phyloP scores from a whole-genome alignment of 2,113 vertebrate genomes.

The Malurus cyaneus region DNA sequence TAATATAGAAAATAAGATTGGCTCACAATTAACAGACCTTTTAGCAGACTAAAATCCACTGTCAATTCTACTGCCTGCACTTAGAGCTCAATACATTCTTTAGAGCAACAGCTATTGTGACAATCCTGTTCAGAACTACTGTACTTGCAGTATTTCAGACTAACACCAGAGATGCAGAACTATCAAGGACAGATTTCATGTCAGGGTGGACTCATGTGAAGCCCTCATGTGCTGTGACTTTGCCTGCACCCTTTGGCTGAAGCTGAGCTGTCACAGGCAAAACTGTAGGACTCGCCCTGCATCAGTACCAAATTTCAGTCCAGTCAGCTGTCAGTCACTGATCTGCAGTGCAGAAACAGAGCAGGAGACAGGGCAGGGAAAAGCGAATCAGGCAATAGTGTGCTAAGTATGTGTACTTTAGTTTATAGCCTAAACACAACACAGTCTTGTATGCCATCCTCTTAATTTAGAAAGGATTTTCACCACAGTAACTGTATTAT shows the following conservation, averaged over 20 bases:
- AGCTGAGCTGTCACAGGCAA: not conserved
- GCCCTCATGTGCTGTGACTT: not conserved
- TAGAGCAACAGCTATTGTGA: not conserved
- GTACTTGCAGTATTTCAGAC: not conserved
- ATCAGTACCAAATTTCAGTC: not conserved
- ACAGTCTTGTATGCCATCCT: not conserved
- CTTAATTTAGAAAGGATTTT: not conserved
- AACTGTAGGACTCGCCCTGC: fast-evolving
- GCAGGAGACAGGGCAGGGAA: not conserved
- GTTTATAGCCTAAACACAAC: not conserved
- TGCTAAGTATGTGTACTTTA: not conserved
- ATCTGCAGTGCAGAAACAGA: not conserved
- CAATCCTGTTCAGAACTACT: not conserved
- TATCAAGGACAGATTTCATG: not conserved
- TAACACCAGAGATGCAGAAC: not conserved
- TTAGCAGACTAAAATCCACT: not conserved
- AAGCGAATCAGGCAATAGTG: not conserved
- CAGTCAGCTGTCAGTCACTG: not conserved
- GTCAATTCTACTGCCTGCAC: not conserved
- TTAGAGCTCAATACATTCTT: not conserved
- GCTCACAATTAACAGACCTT: not conserved
- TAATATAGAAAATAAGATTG: not conserved
- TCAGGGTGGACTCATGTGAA: not conserved
- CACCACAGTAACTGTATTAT: not conserved
- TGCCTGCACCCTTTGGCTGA: not conserved